Percentiles rank a stretch among this genome's conserved stretches.
Evolutionary conservation across 2,888 invertebrate genomes (phyloP).

Genomic region (Hirtodrosophila cameraria): DNA sequence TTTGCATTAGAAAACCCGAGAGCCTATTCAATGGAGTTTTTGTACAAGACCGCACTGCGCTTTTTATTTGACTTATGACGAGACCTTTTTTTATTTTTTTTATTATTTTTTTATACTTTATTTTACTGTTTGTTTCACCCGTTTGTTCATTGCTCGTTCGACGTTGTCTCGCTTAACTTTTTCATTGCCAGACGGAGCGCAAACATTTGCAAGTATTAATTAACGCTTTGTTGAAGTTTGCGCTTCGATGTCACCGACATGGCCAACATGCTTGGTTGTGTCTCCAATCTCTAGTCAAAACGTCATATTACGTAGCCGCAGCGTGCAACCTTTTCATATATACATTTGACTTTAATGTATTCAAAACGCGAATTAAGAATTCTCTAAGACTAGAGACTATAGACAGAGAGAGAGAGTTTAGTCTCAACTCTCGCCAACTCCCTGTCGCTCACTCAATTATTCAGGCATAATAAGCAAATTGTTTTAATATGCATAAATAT

Average conservation of each 20-base stretch:
- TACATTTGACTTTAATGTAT: conserved; percentile 4
- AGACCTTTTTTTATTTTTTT: conserved; percentile 40
- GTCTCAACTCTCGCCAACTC: too few relatives aligned
- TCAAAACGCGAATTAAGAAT: conserved; percentile 12
- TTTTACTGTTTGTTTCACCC: conserved; percentile 51
- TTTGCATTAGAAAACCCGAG: conserved; percentile 63
- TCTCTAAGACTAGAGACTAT: neutral
- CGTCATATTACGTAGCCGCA: conserved; percentile 69
- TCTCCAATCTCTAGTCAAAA: conserved; percentile 33
- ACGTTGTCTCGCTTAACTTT: conserved; percentile 73
- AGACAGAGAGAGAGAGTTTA: too few relatives aligned
- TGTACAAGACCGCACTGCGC: conserved; percentile 51
- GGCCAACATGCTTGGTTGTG: conserved; percentile 24
- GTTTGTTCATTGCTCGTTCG: conserved; percentile 19
- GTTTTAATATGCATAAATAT: conserved; percentile 80
- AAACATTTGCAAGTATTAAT: conserved; percentile 82
- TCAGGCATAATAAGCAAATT: conserved; percentile 80
- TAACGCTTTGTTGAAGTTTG: conserved; percentile 80
- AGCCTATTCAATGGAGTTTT: conserved; percentile 66
- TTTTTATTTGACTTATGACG: conserved; percentile 80
- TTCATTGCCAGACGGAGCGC: conserved; percentile 81
- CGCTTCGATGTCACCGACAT: conserved; percentile 74
- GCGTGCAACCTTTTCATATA: conserved; percentile 17
- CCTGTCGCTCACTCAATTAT: conserved; percentile 67
- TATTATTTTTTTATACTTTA: conserved; percentile 9